Base-by-base conservation (phyloP, 2,797 vertebrate genomes). In the Amniataba percoides region DNA sequence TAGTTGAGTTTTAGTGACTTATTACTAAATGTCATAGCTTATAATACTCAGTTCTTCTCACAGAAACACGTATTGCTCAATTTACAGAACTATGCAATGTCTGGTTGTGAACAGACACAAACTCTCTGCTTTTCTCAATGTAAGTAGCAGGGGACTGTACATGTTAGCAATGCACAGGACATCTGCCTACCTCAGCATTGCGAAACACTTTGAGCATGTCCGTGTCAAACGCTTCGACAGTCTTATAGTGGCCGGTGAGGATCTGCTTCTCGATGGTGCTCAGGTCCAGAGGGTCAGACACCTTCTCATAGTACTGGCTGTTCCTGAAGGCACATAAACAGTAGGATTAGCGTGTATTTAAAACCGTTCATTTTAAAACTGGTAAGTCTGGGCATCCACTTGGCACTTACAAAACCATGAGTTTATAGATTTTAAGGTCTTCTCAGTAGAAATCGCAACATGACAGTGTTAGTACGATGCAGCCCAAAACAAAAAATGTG, bases 141-240 rank as follows among this genome's bases (percentile, higher is more conserved):
- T 77, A 58, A 72, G 69, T 2, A 42, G n/a, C n/a, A n/a, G 14
- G 46, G 19, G n/a, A 18, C 42, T 6, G 21, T 56, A 51, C 63
- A 64, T n/a, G 43, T 39, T 12, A 52, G 23, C n/a, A 52, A 59
- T 13, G 40, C 11, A 66, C 21, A 45, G 23, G 42, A 71, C 45
- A 66, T 85, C 85, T 89, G 95, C 96, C 93, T 97, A 98, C 97
- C 97, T 99, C 97, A 13, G 97, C 97, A 1, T 99, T 99, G 75
- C 97, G 95, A 89, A 99, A 99, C 74, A 99, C 97, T 94, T 98
- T 99, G 71, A 99, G 96, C 98, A 99, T 99, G 92, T 99, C 97
- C 0, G 97, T 94, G 85, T 99, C 97, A 34, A 99, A 99, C 27
- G 97, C 96, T 87, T 99, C 97, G 48, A 98, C 97, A 0, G 97